Base-by-base conservation (phyloP, 2,113 vertebrate species). In the Siniperca knerii region DNA sequence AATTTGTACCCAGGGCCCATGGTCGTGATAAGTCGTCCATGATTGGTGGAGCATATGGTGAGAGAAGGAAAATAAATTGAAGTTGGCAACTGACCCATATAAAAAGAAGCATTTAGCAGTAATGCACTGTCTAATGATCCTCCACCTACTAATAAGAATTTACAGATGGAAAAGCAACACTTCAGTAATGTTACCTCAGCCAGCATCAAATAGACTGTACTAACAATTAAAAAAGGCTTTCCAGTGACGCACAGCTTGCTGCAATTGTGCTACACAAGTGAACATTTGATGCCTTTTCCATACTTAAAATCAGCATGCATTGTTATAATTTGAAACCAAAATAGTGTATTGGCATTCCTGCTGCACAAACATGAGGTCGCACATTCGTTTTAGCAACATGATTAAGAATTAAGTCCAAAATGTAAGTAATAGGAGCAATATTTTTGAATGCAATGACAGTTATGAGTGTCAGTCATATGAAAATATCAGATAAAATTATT, bases 121-220 rank as follows among this genome's bases (percentile, higher is more conserved):
- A 55, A 68, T 71, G 37, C 57, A 64, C 55, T 66, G 72, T 35
- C 16, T 74, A 73, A 82, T 77, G 37, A 62, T 55, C 52, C 57
- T 62, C 21, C 54, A 46, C 40, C 18, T 42, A 42, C 70, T 46
- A 42, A 40, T 57, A 44, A 46, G 71, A 55, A 60, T 72, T 57
- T 54, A 67, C 86, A 40, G 81, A 75, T 79, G 75, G 75, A 83
- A 68, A 80, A 76, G 52, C 42, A 57, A 16, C 16, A 25, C 81
- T 72, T 79, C 55, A 70, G 65, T 79, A 75, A 71, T 44, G 33
- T 15, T 58, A 70, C 29, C 62, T 64, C 3, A 25, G 60, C 12
- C 21, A 60, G 67, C n/a, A 68, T 79, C 25, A 6, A 55, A 69
- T 11, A 50, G 67, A 73, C 15, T 37, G 12, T 2, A 23, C 11